Percentiles rank a stretch among this genome's conserved stretches.
phyloP scores from a whole-genome alignment of 1,140 invertebrate genomes.

The Pseudomyrmex concolor region DNA sequence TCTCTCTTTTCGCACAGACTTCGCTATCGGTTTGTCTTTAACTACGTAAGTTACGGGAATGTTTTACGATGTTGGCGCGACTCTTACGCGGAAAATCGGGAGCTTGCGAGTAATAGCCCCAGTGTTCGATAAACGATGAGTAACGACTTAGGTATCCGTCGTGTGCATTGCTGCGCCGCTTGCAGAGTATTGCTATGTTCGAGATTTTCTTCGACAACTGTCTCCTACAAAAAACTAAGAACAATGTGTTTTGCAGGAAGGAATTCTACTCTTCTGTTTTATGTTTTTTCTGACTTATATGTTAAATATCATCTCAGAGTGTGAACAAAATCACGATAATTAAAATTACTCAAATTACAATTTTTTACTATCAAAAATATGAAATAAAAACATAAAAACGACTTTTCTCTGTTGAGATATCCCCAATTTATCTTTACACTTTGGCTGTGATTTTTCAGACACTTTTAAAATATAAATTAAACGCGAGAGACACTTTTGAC shows the following conservation, averaged over 20 bases:
- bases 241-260: no score
- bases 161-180: conserved; percentile 12
- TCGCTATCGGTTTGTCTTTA: conserved; percentile 52
- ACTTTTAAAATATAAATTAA: no score
- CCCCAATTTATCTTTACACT: no score
- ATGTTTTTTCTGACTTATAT: no score
- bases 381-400: no score
- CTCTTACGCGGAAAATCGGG: conserved; percentile 45
- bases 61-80: conserved; percentile 51
- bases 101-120: conserved; percentile 46
- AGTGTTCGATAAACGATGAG: conserved; percentile 56
- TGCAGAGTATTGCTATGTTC: conserved; percentile 24
- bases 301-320: conserved; percentile 2
- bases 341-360: not conserved
- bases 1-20: no score
- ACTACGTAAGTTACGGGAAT: conserved; percentile 55
- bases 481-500: no score
- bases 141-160: conserved; percentile 40
- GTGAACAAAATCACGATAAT: not conserved
- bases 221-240: not conserved
- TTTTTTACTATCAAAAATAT: not conserved
- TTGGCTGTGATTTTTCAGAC: no score
- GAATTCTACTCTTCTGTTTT: no score
- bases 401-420: no score
- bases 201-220: conserved; percentile 43